phyloP scores from a whole-genome alignment of 2,888 invertebrate genomes.

The Furcula furcula region DNA sequence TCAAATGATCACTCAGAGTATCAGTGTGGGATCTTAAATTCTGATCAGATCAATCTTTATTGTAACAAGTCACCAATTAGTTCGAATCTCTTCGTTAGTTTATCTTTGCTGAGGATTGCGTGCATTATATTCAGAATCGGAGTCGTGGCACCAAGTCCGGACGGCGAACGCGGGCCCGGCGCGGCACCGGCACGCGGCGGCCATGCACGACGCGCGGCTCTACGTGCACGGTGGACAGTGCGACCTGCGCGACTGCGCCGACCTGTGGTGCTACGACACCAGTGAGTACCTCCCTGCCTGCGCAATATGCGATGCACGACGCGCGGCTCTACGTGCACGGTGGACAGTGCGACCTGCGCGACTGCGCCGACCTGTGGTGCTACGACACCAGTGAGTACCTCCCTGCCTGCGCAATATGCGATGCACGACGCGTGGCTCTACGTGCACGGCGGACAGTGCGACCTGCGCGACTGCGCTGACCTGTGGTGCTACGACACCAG shows the following conservation, averaged over 20 bases:
- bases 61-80: too few relatives aligned
- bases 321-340: conserved; percentile 93
- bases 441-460: conserved; percentile 94
- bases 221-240: conserved; percentile 95
- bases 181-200: conserved; percentile 92
- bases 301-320: conserved; percentile 83
- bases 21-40: too few relatives aligned
- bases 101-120: too few relatives aligned
- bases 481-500: conserved; percentile 91
- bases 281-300: conserved; percentile 54
- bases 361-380: conserved; percentile 89
- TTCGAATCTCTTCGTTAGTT: too few relatives aligned
- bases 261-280: conserved; percentile 91
- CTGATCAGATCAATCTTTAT: too few relatives aligned
- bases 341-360: conserved; percentile 92
- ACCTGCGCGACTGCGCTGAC: conserved; percentile 88
- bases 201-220: conserved; percentile 88
- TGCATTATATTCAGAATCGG: conserved; percentile 82
- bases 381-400: conserved; percentile 85
- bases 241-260: conserved; percentile 88
- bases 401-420: conserved; percentile 47
- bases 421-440: conserved; percentile 90
- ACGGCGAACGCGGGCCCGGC: conserved; percentile 79
- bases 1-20: too few relatives aligned
- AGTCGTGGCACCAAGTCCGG: conserved; percentile 87